Conservation (phyloP, 2,113 vertebrate genomes). For the Ictalurus punctatus region DNA sequence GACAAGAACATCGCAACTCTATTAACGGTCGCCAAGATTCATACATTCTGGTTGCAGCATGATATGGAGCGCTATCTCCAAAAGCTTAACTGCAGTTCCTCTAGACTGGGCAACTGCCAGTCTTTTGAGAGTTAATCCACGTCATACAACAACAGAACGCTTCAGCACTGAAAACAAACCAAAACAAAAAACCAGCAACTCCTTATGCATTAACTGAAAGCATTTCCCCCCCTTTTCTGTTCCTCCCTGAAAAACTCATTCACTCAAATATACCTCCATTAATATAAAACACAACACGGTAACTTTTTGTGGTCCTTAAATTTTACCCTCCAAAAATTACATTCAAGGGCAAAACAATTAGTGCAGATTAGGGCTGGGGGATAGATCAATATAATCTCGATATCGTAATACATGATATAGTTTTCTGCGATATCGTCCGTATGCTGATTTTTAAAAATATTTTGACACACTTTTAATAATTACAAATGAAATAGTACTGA, state of each 20-base stretch:
- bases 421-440: too few species aligned
- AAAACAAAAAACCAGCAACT: neutral
- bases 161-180: neutral
- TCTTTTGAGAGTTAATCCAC: neutral
- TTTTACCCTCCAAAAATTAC: neutral
- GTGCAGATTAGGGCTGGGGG: neutral
- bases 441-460: too few species aligned
- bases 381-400: too few species aligned
- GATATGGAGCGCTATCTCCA: slow-evolving; percentile 47
- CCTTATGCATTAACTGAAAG: neutral
- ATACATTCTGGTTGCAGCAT: slow-evolving; percentile 22
- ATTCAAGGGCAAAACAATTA: neutral
- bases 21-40: slow-evolving; percentile 60
- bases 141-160: neutral
- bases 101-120: neutral
- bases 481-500: too few species aligned
- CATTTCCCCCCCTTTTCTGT: neutral
- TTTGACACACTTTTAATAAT: too few species aligned
- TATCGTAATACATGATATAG: too few species aligned
- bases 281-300: neutral
- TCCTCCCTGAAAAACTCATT: neutral
- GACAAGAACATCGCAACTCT: slow-evolving; percentile 49
- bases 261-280: neutral
- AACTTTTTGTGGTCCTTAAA: neutral
- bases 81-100: slow-evolving; percentile 2